phyloP scores from a whole-genome alignment of 2,888 invertebrate species.

The Athetis lepigone region DNA sequence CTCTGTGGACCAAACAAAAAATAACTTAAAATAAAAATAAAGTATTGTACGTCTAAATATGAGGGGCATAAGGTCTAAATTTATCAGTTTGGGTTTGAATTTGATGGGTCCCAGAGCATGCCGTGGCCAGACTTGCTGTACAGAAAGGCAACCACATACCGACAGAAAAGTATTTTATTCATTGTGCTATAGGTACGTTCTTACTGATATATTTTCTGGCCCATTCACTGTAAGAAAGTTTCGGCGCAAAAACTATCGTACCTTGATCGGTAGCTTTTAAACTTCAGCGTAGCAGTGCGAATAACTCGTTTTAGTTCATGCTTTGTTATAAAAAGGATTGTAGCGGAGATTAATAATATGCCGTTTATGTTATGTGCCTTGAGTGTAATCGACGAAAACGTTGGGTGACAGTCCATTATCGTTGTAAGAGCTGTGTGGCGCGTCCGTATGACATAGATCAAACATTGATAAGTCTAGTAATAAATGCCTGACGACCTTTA shows the following conservation, averaged over 20 bases:
- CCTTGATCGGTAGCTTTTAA: slow-evolving; percentile 48
- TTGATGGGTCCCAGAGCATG: slow-evolving; percentile 76
- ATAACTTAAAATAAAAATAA: slow-evolving; percentile 53
- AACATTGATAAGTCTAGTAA: slow-evolving; percentile 59
- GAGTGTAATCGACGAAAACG: neutral
- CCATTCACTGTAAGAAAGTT: slow-evolving; percentile 75
- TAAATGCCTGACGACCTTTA: slow-evolving; percentile 81
- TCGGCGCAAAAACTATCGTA: slow-evolving; percentile 70
- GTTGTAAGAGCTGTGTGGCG: neutral
- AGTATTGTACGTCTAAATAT: slow-evolving; percentile 66
- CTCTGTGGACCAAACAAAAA: slow-evolving; percentile 80
- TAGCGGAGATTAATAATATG: slow-evolving; percentile 1
- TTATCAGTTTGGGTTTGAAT: slow-evolving; percentile 73
- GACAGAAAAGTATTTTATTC: slow-evolving; percentile 76
- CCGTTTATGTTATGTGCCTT: neutral
- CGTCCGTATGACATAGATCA: slow-evolving; percentile 22
- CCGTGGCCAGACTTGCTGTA: slow-evolving; percentile 61
- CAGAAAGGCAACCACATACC: slow-evolving; percentile 77
- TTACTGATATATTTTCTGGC: slow-evolving; percentile 54
- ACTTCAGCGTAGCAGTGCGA: slow-evolving; percentile 33
- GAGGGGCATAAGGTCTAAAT: slow-evolving; percentile 74
- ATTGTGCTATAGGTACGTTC: slow-evolving; percentile 34
- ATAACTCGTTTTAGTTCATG: slow-evolving; percentile 18
- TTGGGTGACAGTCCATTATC: neutral
- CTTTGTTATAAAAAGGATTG: neutral